These are phyloP conservation scores for Cephus pygmeus DNA, from an alignment of 2,888 invertebrate genomes.

Conservation along the genomic window DNA sequence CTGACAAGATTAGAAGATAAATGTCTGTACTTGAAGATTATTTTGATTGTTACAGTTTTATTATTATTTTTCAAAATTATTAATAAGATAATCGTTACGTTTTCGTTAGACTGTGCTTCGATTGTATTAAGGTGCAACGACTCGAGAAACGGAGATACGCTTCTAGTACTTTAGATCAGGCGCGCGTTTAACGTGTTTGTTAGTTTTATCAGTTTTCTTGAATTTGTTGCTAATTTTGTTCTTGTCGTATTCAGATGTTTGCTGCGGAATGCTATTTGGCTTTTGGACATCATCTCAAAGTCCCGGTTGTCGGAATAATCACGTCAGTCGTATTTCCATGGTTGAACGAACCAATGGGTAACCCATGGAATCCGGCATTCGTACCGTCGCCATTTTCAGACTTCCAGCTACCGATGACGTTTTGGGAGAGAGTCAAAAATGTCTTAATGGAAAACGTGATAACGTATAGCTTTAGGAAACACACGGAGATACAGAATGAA, in stretches of 20 bases:
- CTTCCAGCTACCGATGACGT: constrained; percentile 19
- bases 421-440: constrained; percentile 25
- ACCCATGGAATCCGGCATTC: constrained; percentile 25
- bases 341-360: constrained; percentile 29
- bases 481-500: constrained; percentile 20
- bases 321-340: constrained; percentile 25
- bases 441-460: constrained; percentile 4
- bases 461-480: constrained; percentile 17
- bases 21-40: too few species aligned
- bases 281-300: constrained; percentile 32
- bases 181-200: too few species aligned
- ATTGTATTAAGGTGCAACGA: not conserved
- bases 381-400: constrained; percentile 19
- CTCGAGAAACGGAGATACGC: not conserved
- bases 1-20: too few species aligned
- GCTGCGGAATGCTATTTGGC: constrained; percentile 21
- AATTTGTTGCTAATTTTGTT: not conserved
- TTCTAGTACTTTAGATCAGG: too few species aligned
- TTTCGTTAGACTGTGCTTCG: not conserved
- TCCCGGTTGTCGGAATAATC: constrained; percentile 28
- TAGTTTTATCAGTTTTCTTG: too few species aligned
- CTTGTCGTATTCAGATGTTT: constrained; percentile 21
- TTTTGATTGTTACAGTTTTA: not conserved
- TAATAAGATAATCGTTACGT: not conserved
- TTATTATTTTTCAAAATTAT: not conserved